Evolutionary conservation across 2,888 invertebrate species (phyloP).

Genomic region (Sesamia inferens): DNA sequence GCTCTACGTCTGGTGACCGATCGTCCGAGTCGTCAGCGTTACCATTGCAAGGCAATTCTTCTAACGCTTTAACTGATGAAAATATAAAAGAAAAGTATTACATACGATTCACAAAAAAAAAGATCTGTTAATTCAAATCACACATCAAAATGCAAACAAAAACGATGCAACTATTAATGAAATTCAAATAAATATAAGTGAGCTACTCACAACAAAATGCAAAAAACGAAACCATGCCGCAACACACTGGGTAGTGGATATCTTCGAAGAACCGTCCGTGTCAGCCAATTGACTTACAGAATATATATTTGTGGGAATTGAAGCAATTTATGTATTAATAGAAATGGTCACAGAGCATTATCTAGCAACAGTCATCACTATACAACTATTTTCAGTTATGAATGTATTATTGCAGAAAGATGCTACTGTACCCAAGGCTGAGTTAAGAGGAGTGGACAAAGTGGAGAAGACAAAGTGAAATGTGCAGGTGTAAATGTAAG

Average conservation of each 20-base stretch:
- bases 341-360: slow-evolving; percentile 37
- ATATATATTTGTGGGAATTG: slow-evolving; percentile 52
- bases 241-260: slow-evolving; percentile 76
- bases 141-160: slow-evolving; percentile 70
- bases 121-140: slow-evolving; percentile 43
- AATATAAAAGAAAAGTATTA: slow-evolving; percentile 41
- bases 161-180: slow-evolving; percentile 70
- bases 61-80: slow-evolving; percentile 93
- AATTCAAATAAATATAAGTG: slow-evolving; percentile 58
- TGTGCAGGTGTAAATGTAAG: slow-evolving; percentile 62
- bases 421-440: slow-evolving; percentile 24
- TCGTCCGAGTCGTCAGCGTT: slow-evolving; percentile 92
- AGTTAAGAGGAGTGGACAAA: slow-evolving; percentile 45
- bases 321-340: slow-evolving; percentile 25
- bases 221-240: slow-evolving; percentile 88
- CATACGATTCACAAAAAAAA: slow-evolving; percentile 6
- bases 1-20: slow-evolving; percentile 93
- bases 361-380: slow-evolving; percentile 10
- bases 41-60: slow-evolving; percentile 91
- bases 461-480: slow-evolving; percentile 56
- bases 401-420: slow-evolving; percentile 2
- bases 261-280: slow-evolving; percentile 81
- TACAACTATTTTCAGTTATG: neutral
- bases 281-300: slow-evolving; percentile 73
- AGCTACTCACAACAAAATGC: slow-evolving; percentile 89